These are phyloP conservation scores for Pogonus chalceus DNA, from an alignment of 1,140 invertebrate genomes.

Conservation along the genomic window DNA sequence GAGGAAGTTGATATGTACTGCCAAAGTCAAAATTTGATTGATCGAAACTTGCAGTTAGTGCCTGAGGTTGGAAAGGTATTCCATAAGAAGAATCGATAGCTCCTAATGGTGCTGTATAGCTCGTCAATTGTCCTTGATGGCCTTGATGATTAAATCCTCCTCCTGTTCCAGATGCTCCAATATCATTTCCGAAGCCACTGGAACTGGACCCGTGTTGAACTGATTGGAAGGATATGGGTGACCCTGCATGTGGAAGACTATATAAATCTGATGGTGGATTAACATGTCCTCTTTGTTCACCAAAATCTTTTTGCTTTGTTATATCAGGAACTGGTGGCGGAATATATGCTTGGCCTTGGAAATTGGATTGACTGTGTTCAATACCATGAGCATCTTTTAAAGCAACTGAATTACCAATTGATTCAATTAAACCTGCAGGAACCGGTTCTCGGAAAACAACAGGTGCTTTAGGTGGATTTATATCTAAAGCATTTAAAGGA, in stretches of 20 bases:
- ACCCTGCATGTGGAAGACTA: slow-evolving; percentile 35
- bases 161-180: too few relatives aligned
- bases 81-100: slow-evolving; percentile 39
- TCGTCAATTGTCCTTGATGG: slow-evolving; percentile 34
- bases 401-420: slow-evolving; percentile 45
- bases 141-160: slow-evolving; percentile 28
- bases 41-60: slow-evolving; percentile 35
- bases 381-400: slow-evolving; percentile 40
- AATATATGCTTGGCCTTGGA: slow-evolving; percentile 44
- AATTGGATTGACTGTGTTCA: slow-evolving; percentile 29
- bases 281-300: slow-evolving; percentile 15
- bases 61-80: slow-evolving; percentile 33
- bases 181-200: slow-evolving; percentile 14
- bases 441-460: slow-evolving; percentile 59
- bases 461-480: slow-evolving; percentile 42
- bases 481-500: slow-evolving; percentile 18
- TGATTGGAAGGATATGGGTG: slow-evolving; percentile 26
- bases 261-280: slow-evolving; percentile 38
- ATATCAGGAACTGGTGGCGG: slow-evolving; percentile 51
- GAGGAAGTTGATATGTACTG: background rate
- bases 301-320: slow-evolving; percentile 22
- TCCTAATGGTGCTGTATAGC: slow-evolving; percentile 39
- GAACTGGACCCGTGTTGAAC: slow-evolving; percentile 23
- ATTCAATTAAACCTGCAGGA: slow-evolving; percentile 51
- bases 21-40: slow-evolving; percentile 13